A percentile compares a stretch with the other conserved stretches of the same genome.
Evolutionary conservation across 30 jellyfish, hydroid and myxozoan genomes (phyloP).

Genomic region (Aurelia sp.): DNA sequence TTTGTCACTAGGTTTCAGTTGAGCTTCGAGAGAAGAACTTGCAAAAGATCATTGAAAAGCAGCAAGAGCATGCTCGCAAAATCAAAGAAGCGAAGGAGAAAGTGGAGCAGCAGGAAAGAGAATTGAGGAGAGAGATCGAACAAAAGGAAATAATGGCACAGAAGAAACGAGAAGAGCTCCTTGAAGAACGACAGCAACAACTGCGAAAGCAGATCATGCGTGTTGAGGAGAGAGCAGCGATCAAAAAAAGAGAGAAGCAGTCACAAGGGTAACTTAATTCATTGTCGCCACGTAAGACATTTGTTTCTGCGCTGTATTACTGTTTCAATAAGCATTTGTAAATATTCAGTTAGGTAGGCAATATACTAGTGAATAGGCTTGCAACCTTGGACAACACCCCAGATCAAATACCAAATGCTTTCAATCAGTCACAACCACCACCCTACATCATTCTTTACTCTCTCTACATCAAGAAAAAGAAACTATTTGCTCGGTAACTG

Average conservation of each 20-base stretch:
- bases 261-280: slow-evolving; percentile 24
- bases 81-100: slow-evolving; percentile 37
- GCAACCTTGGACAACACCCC: neutral
- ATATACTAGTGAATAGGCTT: neutral
- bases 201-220: slow-evolving; percentile 33
- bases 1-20: slow-evolving; percentile 17
- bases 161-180: slow-evolving; percentile 30
- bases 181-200: slow-evolving; percentile 10
- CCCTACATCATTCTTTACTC: no score
- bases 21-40: slow-evolving; percentile 40
- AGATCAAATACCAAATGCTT: no score
- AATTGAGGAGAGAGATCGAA: slow-evolving; percentile 35
- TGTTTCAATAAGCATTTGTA: neutral
- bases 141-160: slow-evolving; percentile 48
- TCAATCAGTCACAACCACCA: no score
- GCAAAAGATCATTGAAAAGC: slow-evolving; percentile 34
- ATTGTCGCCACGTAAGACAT: neutral
- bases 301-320: neutral
- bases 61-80: slow-evolving; percentile 31
- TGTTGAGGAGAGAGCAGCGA: slow-evolving; percentile 7
- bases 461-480: no score
- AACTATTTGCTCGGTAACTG: no score
- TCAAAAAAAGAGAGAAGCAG: slow-evolving; percentile 54
- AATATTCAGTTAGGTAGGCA: neutral
- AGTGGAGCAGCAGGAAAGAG: slow-evolving; percentile 43